Base-by-base conservation (phyloP, 2,888 invertebrate species). In the Cheilosia pagana region DNA sequence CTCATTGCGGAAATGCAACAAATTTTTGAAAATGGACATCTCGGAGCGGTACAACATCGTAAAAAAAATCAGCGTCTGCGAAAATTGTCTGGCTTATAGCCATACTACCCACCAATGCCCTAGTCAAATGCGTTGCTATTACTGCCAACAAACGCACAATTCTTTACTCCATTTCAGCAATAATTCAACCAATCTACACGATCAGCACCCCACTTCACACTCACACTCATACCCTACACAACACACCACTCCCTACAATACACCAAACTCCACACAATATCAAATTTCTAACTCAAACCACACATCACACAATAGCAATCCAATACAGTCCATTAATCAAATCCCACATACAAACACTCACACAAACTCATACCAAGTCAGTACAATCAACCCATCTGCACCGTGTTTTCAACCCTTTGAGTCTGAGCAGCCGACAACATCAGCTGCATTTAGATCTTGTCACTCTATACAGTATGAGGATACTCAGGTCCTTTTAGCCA, bases 401-500 rank as follows among this genome's bases (percentile, higher is more conserved):
- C 41, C 60, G 25, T 1, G n/a, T 16, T 60, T 43, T 25, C 35
- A 60, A 43, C 60, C 45, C 16, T 60, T 35, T 16, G 19, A 55
- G 25, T 25, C 52, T 31, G 57, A 53, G 10, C 57, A 57, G 28
- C 43, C 62, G 23, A 62, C 43, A 39, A 45, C 45, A 45, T 45
- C 45, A 45, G 45, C 45, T 45, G 45, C 25, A 39, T 35, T 19
- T 25, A 35, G 31, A 57, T 23, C n/a, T 57, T 28, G 53, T 63
- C 50, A 63, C 31, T 41, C 41, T 41, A 21, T 23, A 23, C 59
- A 41, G 35, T 43, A 53, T 31, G 31, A 53, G 16, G 31, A 62
- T 31, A 62, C 45, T 21, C 62, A 52, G 25, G 52, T 65, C 25
- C 39, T 53, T 21, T 43, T 67, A 41, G 67, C 67, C 19, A 67